Evolutionary conservation across 2,888 invertebrate genomes (phyloP).

Genomic region (Nomada fucata): DNA sequence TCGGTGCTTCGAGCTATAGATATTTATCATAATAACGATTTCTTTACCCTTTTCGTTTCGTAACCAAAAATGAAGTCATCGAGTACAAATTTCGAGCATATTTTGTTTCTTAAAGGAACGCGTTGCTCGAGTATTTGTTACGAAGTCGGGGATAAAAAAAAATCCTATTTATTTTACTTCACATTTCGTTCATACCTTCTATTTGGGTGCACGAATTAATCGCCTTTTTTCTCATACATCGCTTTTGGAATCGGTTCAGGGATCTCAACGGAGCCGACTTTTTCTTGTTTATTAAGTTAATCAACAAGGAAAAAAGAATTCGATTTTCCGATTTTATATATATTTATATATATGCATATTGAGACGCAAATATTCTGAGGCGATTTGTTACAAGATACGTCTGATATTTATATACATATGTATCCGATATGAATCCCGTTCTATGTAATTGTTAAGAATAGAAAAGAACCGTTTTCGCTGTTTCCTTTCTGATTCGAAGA

Average conservation of each 20-base stretch:
- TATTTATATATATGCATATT: not conserved
- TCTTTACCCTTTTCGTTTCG: constrained; percentile 1
- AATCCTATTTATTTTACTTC: not conserved
- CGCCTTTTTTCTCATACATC: not conserved
- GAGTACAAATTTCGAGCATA: constrained; percentile 6
- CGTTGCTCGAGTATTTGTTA: constrained; percentile 30
- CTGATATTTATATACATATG: not conserved
- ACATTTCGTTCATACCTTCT: not conserved
- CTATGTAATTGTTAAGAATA: constrained; percentile 16
- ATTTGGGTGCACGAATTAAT: constrained; percentile 5
- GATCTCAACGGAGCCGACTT: not conserved
- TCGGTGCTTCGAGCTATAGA: constrained; percentile 14
- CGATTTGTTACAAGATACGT: constrained; percentile 15
- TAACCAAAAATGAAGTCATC: not conserved
- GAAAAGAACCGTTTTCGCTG: constrained; percentile 7
- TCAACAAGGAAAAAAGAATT: not conserved
- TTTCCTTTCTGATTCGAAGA: constrained; percentile 15
- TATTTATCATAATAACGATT: constrained; percentile 4
- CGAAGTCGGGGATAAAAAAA: not conserved
- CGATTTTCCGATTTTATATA: constrained; percentile 1
- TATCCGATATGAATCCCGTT: constrained; percentile 4
- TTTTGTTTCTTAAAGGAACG: constrained; percentile 32
- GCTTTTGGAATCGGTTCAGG: not conserved
- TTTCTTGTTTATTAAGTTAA: not conserved
- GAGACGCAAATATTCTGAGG: not conserved